A percentile compares a stretch with the other conserved stretches of the same genome.
phyloP scores from a whole-genome alignment of 2,113 vertebrate species.

The Phyllostomus discolor region DNA sequence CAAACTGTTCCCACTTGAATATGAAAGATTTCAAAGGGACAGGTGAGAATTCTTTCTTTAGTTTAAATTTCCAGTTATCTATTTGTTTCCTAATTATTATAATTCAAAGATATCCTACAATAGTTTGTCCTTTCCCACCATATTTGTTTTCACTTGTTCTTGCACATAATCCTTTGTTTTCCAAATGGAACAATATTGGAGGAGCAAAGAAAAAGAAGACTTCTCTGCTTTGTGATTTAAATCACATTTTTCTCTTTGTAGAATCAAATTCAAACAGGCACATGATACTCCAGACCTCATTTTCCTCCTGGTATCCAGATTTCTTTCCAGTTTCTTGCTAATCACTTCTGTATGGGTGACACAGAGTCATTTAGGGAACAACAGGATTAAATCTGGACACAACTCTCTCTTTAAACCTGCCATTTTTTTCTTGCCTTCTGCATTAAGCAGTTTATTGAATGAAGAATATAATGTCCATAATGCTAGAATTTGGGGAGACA shows the following conservation, averaged over 20 bases:
- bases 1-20: not conserved
- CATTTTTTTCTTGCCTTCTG: not conserved
- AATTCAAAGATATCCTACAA: not conserved
- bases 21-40: not conserved
- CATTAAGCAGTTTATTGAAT: not conserved
- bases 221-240: not conserved
- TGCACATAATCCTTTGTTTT: not conserved
- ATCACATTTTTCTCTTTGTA: not conserved
- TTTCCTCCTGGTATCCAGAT: not conserved
- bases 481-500: not conserved
- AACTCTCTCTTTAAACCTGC: not conserved
- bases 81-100: not conserved
- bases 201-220: not conserved
- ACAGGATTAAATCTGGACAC: not conserved
- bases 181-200: not conserved
- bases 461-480: not conserved
- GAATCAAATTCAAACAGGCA: not conserved
- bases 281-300: not conserved
- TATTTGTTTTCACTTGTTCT: not conserved
- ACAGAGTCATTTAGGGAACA: not conserved
- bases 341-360: not conserved
- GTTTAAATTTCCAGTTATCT: not conserved
- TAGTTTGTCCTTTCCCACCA: not conserved
- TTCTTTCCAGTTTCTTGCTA: not conserved
- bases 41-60: not conserved